phyloP scores from a whole-genome alignment of 2,888 invertebrate species.

The Drosophila niveifrons region DNA sequence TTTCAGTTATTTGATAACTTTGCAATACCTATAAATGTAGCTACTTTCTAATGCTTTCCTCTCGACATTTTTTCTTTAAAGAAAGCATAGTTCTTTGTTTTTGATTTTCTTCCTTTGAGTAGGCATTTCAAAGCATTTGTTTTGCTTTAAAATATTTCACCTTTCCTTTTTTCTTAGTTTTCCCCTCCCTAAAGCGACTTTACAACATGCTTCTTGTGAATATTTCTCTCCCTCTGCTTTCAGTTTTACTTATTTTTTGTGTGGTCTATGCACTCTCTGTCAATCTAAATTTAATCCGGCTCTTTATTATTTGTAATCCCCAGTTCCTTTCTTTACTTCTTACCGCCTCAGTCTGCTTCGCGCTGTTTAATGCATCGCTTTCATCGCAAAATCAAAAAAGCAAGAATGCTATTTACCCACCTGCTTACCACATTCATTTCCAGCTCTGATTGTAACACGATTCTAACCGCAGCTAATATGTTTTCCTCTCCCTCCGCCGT shows the following conservation, averaged over 20 bases:
- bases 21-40: too few species aligned
- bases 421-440: conserved; percentile 8
- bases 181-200: neutral
- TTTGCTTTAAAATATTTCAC: neutral
- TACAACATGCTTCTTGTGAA: neutral
- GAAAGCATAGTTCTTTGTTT: too few species aligned
- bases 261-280: neutral
- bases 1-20: neutral
- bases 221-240: neutral
- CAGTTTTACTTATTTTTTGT: neutral
- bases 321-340: neutral
- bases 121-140: neutral
- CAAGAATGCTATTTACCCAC: conserved; percentile 11
- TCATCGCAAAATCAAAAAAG: neutral
- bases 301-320: conserved; percentile 2
- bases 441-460: conserved; percentile 21
- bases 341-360: neutral
- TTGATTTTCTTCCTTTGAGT: too few species aligned
- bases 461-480: conserved; percentile 31
- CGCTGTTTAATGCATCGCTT: neutral
- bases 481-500: neutral
- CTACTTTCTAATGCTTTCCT: too few species aligned
- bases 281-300: neutral
- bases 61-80: too few species aligned
- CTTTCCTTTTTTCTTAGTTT: neutral